A percentile compares a stretch with the other conserved stretches of the same genome.
Evolutionary conservation across 2,888 invertebrate species (phyloP).

Genomic region (Liposcelis brunnea): DNA sequence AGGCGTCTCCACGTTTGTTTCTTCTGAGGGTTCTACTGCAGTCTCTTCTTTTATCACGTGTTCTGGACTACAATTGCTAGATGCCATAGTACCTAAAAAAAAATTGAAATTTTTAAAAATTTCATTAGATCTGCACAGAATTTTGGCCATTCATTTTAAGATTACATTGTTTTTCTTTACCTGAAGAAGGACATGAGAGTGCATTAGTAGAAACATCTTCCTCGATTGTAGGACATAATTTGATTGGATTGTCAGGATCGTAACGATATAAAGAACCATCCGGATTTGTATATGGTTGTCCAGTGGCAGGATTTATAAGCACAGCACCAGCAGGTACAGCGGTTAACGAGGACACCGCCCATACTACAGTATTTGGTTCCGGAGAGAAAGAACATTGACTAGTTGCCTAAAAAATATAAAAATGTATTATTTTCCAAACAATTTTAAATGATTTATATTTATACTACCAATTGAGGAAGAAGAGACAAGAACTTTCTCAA

Average conservation of each 20-base stretch:
- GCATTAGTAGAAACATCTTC: too few species aligned
- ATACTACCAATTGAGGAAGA: not conserved
- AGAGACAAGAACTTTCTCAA: constrained; percentile 1
- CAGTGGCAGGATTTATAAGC: constrained; percentile 73
- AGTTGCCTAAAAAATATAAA: constrained; percentile 22
- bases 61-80: too few species aligned
- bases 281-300: constrained; percentile 54
- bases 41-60: not conserved
- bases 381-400: constrained; percentile 23
- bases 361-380: constrained; percentile 38
- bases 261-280: constrained; percentile 63
- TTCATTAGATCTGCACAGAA: too few species aligned
- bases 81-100: too few species aligned
- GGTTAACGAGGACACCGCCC: constrained; percentile 76
- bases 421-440: not conserved
- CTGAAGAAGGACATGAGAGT: too few species aligned
- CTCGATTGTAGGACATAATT: constrained; percentile 13
- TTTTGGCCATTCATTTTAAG: too few species aligned
- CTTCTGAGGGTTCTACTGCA: not conserved
- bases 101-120: too few species aligned
- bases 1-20: not conserved
- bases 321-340: constrained; percentile 75
- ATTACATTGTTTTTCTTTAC: too few species aligned
- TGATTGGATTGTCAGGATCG: constrained; percentile 51
- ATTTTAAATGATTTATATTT: not conserved